Percentiles rank a stretch among this genome's conserved stretches.
phyloP scores from a whole-genome alignment of 2,113 vertebrate genomes.

The Naja naja region DNA sequence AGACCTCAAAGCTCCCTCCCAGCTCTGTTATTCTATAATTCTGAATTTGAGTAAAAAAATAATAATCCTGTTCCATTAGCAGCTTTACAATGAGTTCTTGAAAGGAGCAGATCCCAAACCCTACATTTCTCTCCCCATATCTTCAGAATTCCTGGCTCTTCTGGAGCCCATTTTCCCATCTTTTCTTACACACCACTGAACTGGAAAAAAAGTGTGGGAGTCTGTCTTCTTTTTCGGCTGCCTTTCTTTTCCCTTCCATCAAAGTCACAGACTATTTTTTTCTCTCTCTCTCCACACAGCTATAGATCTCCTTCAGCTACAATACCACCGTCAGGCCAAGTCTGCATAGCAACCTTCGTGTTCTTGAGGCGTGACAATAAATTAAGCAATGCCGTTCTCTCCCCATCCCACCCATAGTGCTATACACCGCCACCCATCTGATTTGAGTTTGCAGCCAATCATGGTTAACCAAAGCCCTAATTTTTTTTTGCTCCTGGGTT shows the following conservation, averaged over 20 bases:
- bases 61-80: background rate
- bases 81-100: background rate
- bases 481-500: background rate
- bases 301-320: conserved; percentile 42
- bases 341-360: conserved; percentile 15
- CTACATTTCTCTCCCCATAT: background rate
- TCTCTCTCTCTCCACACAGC: conserved; percentile 35
- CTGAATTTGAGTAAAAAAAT: background rate
- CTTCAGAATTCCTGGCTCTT: background rate
- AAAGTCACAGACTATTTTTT: conserved; percentile 22
- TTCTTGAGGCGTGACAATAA: conserved; percentile 17
- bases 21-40: background rate
- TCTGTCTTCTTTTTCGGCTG: background rate
- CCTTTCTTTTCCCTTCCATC: conserved; percentile 29
- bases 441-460: background rate
- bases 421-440: background rate
- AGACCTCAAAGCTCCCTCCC: background rate
- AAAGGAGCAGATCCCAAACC: background rate
- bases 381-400: conserved; percentile 18
- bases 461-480: background rate
- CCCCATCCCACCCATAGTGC: background rate
- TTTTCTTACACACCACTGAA: background rate
- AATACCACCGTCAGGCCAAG: conserved; percentile 32
- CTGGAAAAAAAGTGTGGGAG: accelerated
- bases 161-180: background rate